Evolutionary conservation across 2,113 vertebrate species (phyloP), one percentile per base, ranked within the genome.

Genomic region (Epinephelus fuscoguttatus): DNA sequence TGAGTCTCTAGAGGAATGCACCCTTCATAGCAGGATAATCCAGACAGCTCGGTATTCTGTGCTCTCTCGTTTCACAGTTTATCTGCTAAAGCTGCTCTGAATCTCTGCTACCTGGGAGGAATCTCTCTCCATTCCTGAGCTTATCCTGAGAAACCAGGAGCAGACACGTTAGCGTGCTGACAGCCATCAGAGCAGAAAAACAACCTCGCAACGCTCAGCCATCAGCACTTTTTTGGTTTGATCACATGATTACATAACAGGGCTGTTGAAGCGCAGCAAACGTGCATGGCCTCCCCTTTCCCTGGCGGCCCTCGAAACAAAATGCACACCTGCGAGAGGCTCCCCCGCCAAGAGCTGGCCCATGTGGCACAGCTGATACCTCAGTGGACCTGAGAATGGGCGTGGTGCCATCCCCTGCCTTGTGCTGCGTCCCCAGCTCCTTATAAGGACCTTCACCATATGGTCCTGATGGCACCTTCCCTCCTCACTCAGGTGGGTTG

Each of bases 101-200:
- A 94, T 94, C 94, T 92, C 88, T 85, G 88, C 91, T 94, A 95
- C 94, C 93, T 94, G 93, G 84, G 87, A 90, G 88, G 92, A 92
- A 94, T 92, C 85, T 92, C 89, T 92, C 85, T 80, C 85, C 89
- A 59, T 93, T 92, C 63, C 87, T 0, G 80, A 86, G 91, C 88
- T 95, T 94, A 94, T 93, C 89, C 91, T 6, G 78, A 92, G 87
- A 86, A 90, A 90, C 85, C 88, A 30, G 72, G 68, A 88, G 88
- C 88, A 75, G 82, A 84, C 74, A 80, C 71, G 82, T 84, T 82
- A 78, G 89, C 1, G 59, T 6, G 75, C 84, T 86, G 91, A 90
- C 93, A 90, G 79, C 67, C 77, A 61, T 82, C 80, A 23, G 70
- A 84, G 78, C 72, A 61, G 62, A 75, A 81, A 82, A 89, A 90